Base-by-base conservation (phyloP, 1,140 invertebrate genomes). In the Steinernema feltiae region DNA sequence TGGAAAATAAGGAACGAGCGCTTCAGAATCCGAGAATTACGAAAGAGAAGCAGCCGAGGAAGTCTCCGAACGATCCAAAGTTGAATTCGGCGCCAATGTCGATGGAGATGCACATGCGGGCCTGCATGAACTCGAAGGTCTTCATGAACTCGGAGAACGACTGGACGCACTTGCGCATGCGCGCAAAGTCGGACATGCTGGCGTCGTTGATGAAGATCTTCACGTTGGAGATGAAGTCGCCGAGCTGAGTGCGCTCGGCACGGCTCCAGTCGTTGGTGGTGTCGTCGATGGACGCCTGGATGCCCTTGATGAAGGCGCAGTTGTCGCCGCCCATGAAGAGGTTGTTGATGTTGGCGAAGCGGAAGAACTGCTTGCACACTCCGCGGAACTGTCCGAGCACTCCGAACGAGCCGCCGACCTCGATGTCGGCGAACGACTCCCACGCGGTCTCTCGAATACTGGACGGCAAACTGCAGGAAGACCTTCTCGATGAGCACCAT, bases 281-380 rank as follows among this genome's bases (percentile, higher is more conserved):
- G 53, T 63, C 53, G 7, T 63, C 7, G 24, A 21, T 21, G 53
- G 53, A 63, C 7, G 53, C 53, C 7, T 63, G 7, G 53, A 63
- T 12, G 53, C 53, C 24, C 53, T 63, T 7, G 15, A 63, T 7
- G 53, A 63, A 27, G 24, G 24, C 53, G 53, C 53, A 63, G 53
- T 63, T 27, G 53, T 21, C 3, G 15, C 53, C 53, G 15, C 53
- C 53, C 2, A 63, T 63, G 53, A 63, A 63, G 15, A 63, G 53
- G 53, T 63, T 63, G 53, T 63, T 12, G 53, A 63, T 63, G 53
- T 63, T 63, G 53, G 53, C 53, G 24, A 63, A 63, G 53, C 53
- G 53, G 53, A 15, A 63, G 53, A 63, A 63, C 53, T 63, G 53
- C 53, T 63, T 63, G 53, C 53, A 63, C 7, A 63, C 24, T 3